Conservation (phyloP, 2,888 invertebrate species). For the Boloria selene region DNA sequence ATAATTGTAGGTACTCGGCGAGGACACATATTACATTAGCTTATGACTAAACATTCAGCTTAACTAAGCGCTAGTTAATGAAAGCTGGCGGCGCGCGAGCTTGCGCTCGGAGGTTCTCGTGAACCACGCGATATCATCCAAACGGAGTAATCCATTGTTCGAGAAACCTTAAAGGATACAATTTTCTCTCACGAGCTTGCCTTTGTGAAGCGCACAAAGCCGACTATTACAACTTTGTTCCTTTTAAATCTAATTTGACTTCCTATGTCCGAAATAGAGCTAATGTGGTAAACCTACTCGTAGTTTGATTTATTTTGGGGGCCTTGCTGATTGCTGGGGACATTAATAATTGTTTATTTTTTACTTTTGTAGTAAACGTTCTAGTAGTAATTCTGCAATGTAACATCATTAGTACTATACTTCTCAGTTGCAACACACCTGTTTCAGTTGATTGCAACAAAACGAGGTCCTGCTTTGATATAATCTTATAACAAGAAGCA, state of each 20-base stretch:
- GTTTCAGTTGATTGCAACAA: too few relatives aligned
- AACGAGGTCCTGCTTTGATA: too few relatives aligned
- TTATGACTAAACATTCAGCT: too few relatives aligned
- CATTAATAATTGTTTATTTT: too few relatives aligned
- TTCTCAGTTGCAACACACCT: too few relatives aligned
- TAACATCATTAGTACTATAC: too few relatives aligned
- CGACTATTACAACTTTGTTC: slow-evolving; percentile 6
- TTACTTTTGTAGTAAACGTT: too few relatives aligned
- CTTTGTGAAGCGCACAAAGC: slow-evolving; percentile 26
- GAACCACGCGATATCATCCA: slow-evolving; percentile 9
- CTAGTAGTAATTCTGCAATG: too few relatives aligned
- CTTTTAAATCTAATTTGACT: slow-evolving; percentile 16
- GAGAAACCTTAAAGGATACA: slow-evolving; percentile 29
- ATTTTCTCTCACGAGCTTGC: slow-evolving; percentile 17
- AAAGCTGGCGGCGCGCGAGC: not conserved
- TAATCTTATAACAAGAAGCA: too few relatives aligned
- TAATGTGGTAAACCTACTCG: not conserved
- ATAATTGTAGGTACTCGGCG: too few relatives aligned
- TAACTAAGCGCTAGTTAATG: not conserved
- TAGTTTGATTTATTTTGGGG: not conserved
- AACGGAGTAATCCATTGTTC: not conserved
- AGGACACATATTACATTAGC: too few relatives aligned
- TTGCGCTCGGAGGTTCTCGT: not conserved
- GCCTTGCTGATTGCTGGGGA: too few relatives aligned
- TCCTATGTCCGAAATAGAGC: not conserved